phyloP scores from a whole-genome alignment of 1,140 invertebrate genomes.

The Thrips palmi region DNA sequence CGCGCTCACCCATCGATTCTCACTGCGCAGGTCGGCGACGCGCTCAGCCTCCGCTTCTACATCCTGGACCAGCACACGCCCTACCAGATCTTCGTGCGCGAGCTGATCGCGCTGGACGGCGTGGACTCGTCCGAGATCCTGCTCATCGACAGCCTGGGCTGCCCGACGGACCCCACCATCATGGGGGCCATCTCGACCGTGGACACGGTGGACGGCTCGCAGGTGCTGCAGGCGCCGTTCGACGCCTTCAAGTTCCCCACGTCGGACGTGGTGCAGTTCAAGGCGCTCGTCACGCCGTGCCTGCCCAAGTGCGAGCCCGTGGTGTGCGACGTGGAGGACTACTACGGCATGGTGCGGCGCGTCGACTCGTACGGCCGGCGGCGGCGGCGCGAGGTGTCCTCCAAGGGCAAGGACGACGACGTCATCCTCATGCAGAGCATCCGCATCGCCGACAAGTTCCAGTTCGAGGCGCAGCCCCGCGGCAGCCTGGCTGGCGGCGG shows the following conservation, averaged over 20 bases:
- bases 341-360: conserved; percentile 22
- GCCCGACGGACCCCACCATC: conserved; percentile 30
- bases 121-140: conserved; percentile 29
- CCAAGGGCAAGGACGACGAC: conserved; percentile 15
- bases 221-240: conserved; percentile 28
- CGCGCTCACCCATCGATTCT: conserved; percentile 4
- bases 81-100: conserved; percentile 35
- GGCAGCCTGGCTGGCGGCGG: too few relatives aligned
- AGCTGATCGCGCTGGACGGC: conserved; percentile 32
- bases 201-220: conserved; percentile 18
- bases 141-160: conserved; percentile 29
- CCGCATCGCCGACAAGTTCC: conserved; percentile 30
- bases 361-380: conserved; percentile 25
- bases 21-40: conserved; percentile 26
- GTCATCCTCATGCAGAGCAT: conserved; percentile 29
- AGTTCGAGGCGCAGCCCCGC: conserved; percentile 23
- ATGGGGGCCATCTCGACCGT: conserved; percentile 26
- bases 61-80: conserved; percentile 28
- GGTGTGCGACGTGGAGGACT: conserved; percentile 24
- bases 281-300: conserved; percentile 32
- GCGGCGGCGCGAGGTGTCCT: background rate
- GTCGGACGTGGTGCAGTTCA: conserved; percentile 33
- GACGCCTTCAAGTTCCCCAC: conserved; percentile 38
- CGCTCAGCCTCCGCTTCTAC: conserved; percentile 29
- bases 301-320: conserved; percentile 30